Evolutionary conservation across 2,797 vertebrate genomes (phyloP).

Genomic region (Nannoperca obscura): DNA sequence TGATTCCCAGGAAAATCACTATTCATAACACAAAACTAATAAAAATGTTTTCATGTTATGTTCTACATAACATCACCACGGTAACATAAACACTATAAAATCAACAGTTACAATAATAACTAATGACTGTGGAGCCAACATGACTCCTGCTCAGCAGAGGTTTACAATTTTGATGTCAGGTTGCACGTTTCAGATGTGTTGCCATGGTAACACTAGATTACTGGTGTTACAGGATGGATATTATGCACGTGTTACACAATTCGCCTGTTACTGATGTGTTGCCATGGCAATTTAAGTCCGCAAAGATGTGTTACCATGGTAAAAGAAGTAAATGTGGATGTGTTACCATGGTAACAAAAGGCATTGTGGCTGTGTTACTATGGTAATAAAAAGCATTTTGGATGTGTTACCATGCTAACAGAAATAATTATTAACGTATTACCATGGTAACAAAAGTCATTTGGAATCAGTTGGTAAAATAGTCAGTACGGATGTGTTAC

Average conservation of each 20-base stretch:
- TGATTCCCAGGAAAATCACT: slow-evolving; percentile 1
- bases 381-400: slow-evolving; percentile 77
- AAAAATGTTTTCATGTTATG: not conserved
- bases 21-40: not conserved
- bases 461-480: not conserved
- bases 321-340: not conserved
- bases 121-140: slow-evolving; percentile 6
- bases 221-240: not conserved
- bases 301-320: not conserved
- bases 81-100: slow-evolving; percentile 23
- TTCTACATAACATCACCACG: not conserved
- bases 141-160: slow-evolving; percentile 13
- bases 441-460: not conserved
- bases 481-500: slow-evolving; percentile 42
- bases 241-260: not conserved
- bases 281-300: too few relatives aligned
- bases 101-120: slow-evolving; percentile 38
- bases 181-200: not conserved
- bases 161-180: too few relatives aligned
- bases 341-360: not conserved
- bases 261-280: not conserved
- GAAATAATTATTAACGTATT: not conserved
- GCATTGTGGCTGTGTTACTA: slow-evolving; percentile 45
- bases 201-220: not conserved
- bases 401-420: not conserved